Evolutionary conservation across 2,113 vertebrate genomes (phyloP), one percentile per base, ranked within the genome.

Genomic region (Zeus faber): DNA sequence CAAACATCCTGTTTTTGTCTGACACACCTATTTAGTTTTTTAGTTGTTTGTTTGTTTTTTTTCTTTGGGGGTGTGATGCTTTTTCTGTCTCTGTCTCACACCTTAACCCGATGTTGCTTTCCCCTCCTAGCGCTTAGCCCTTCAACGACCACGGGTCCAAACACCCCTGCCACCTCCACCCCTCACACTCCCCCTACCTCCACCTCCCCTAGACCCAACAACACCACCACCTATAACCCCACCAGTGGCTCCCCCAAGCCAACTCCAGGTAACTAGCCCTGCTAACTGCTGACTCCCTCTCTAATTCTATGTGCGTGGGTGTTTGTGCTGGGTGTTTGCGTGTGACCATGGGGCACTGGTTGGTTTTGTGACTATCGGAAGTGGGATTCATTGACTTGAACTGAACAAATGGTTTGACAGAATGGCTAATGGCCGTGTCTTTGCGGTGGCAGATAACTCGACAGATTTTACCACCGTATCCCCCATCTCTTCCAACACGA

Each of bases 181-280:
- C 1, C 22, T 37, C 2, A 51, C 53, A 6, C 49, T 62, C 18
- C 52, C 56, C 45, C 54, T 54, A 18, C 53, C 52, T 3, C 65
- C 18, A 4, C 55, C 45, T 3, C 57, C 66, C 62, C 56, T 37
- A 10, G 16, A 60, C 35, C 44, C 20, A 5, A 33, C 37, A 22
- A n/a, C 16, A 18, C 37, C 14, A 10, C 13, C 29, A 8, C 6
- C 39, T 8, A 11, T 22, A 33, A 24, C 5, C 43, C 48, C 31
- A 51, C 27, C 16, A 22, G 13, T 10, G 74, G 2, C 64, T 58
- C 31, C 44, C 0, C 29, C 11, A 23, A 8, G 11, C 24, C 58
- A 29, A 68, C 62, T 35, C 46, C 85, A 86, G 85, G 83, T 88
- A 86, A 87, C 58, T 16, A 2, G 40, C 54, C 49, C 3, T 4